Conservation (phyloP, 2,113 vertebrate species). For the Phyllostomus discolor region DNA sequence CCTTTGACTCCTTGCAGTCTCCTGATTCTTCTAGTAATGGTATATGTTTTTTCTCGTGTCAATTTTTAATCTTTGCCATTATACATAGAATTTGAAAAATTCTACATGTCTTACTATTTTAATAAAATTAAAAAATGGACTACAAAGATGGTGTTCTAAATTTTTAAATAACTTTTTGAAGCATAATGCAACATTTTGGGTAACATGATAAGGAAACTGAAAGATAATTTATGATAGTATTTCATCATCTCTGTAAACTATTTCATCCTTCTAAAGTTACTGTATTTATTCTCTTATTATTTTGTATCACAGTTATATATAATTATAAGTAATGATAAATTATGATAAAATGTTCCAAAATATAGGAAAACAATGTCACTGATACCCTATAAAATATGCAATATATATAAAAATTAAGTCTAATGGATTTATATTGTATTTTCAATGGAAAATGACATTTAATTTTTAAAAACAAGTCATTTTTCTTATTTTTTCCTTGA, state of each 20-base stretch:
- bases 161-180: background rate
- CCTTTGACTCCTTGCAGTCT: background rate
- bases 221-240: background rate
- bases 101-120: background rate
- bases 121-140: background rate
- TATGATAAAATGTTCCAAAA: background rate
- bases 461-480: background rate
- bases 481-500: background rate
- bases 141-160: background rate
- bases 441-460: background rate
- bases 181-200: background rate
- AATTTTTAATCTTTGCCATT: background rate
- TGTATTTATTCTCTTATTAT: background rate
- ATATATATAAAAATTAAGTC: background rate
- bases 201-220: background rate
- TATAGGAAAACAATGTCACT: background rate
- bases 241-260: background rate
- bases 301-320: background rate
- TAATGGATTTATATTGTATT: background rate
- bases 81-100: background rate
- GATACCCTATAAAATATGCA: background rate
- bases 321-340: background rate
- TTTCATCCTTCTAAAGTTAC: background rate
- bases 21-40: background rate
- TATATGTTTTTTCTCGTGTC: background rate